Conservation (phyloP, 2,888 invertebrate genomes). For the Herminia tarsipennalis region DNA sequence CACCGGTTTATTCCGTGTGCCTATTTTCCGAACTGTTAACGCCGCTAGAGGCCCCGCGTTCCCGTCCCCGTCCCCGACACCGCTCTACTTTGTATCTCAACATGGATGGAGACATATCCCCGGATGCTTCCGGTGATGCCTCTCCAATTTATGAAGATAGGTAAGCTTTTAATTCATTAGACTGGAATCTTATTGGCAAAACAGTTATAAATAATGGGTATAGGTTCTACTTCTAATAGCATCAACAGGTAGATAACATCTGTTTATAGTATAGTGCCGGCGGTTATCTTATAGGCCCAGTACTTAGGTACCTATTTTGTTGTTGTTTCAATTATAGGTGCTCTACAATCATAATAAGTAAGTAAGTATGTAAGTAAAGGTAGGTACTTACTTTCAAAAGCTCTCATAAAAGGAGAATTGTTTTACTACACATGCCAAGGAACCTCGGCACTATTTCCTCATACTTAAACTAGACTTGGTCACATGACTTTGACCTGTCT, state of each 20-base stretch:
- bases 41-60: conserved; percentile 46
- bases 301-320: too few species aligned
- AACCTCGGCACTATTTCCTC: too few species aligned
- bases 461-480: too few species aligned
- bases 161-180: conserved; percentile 52
- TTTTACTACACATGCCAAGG: too few species aligned
- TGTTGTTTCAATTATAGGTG: too few species aligned
- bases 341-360: too few species aligned
- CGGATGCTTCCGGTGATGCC: conserved; percentile 68
- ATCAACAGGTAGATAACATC: background rate
- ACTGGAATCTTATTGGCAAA: conserved; percentile 17
- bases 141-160: conserved; percentile 74
- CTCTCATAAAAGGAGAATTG: too few species aligned
- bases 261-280: too few species aligned
- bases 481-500: too few species aligned
- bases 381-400: too few species aligned
- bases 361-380: too few species aligned
- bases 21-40: conserved; percentile 50
- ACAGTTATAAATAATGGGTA: conserved; percentile 14
- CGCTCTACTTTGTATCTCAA: conserved; percentile 28
- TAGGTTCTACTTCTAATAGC: background rate
- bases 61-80: conserved; percentile 39
- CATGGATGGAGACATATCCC: conserved; percentile 76
- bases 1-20: conserved; percentile 63
- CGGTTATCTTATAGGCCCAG: too few species aligned